These are phyloP conservation scores for Aphelenchoides fujianensis DNA, from an alignment of 1,140 invertebrate species.

Conservation along the genomic window DNA sequence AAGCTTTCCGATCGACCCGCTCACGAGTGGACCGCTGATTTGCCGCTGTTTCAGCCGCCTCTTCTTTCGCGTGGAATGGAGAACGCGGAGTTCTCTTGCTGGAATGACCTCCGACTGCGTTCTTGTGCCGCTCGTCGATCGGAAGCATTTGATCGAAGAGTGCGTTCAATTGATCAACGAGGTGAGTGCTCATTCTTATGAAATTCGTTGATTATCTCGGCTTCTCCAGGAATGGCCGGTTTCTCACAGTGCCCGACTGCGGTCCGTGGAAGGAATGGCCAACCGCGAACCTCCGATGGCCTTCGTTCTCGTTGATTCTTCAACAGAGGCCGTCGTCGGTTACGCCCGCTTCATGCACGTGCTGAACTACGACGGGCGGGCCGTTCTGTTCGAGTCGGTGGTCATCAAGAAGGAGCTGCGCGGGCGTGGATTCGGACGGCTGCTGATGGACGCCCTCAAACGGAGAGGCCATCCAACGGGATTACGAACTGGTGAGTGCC, in stretches of 20 bases:
- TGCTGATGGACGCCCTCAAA: constrained; percentile 8
- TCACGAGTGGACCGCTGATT: too few species aligned
- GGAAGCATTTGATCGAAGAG: neutral
- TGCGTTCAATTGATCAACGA: constrained; percentile 9
- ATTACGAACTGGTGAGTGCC: constrained; percentile 3
- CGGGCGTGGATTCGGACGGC: neutral
- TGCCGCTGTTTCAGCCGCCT: too few species aligned
- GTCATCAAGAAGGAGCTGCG: neutral
- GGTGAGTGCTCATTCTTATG: too few species aligned
- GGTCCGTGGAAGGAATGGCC: neutral
- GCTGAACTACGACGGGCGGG: neutral
- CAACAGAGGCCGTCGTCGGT: neutral
- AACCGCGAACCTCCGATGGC: constrained; percentile 10
- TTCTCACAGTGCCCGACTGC: neutral
- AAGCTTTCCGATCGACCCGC: too few species aligned
- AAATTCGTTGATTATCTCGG: too few species aligned
- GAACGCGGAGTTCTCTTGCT: too few species aligned
- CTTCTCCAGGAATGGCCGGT: constrained; percentile 9
- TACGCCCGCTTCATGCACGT: neutral
- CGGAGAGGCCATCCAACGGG: neutral
- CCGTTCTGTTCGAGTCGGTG: neutral
- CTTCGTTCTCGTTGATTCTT: neutral
- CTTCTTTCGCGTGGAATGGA: too few species aligned
- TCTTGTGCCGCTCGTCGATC: neutral
- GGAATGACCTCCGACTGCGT: neutral